These are phyloP conservation scores for Notodonta ziczac DNA, from an alignment of 2,888 invertebrate genomes.

Conservation along the genomic window DNA sequence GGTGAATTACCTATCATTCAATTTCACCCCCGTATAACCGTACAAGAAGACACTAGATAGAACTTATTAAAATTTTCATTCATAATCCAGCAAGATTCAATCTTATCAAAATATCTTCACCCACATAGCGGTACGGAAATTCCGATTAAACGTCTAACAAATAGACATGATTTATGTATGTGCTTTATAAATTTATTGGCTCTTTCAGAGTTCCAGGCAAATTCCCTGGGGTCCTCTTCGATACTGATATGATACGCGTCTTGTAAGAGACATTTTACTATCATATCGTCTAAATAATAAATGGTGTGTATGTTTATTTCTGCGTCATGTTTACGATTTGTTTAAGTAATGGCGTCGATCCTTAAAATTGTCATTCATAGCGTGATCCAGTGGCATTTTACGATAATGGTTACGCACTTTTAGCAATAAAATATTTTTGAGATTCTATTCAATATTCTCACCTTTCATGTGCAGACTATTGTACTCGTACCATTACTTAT, in stretches of 20 bases:
- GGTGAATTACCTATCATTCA: no score
- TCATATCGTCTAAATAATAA: constrained; percentile 32
- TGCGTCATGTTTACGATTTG: constrained; percentile 31
- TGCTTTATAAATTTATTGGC: constrained; percentile 57
- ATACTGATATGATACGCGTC: constrained; percentile 45
- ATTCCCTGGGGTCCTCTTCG: constrained; percentile 44
- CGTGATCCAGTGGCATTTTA: not conserved
- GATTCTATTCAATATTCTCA: not conserved
- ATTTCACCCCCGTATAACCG: not conserved
- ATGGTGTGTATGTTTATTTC: constrained; percentile 32
- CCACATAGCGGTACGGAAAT: constrained; percentile 25
- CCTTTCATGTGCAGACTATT: not conserved
- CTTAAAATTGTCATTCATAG: constrained; percentile 16
- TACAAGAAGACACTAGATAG: not conserved
- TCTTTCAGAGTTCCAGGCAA: constrained; percentile 47
- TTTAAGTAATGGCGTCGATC: constrained; percentile 18
- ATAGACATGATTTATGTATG: constrained; percentile 56
- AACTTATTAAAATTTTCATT: not conserved
- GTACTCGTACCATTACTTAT: not conserved
- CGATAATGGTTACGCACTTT: not conserved
- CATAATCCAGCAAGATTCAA: constrained; percentile 22
- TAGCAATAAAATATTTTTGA: not conserved
- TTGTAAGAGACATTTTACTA: constrained; percentile 45
- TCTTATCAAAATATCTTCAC: constrained; percentile 36
- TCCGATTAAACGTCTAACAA: constrained; percentile 52